Evolutionary conservation across 2,888 invertebrate species (phyloP).

Genomic region (Criorhina ranunculi): DNA sequence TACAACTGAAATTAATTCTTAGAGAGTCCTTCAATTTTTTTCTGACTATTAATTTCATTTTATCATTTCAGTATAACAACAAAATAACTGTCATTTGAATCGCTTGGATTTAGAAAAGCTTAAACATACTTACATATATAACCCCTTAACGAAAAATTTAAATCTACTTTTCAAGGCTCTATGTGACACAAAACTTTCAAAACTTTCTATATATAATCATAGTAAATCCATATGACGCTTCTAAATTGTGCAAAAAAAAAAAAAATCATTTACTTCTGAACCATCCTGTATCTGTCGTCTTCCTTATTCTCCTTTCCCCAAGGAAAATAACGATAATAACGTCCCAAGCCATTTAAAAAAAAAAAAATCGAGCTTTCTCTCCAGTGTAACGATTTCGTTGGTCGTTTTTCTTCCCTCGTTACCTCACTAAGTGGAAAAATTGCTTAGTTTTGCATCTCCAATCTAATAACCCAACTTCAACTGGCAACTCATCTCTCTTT

Average conservation of each 20-base stretch:
- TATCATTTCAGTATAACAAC: too few relatives aligned
- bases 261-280: conserved; percentile 9
- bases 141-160: too few relatives aligned
- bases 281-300: conserved; percentile 32
- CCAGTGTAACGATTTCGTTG: conserved; percentile 24
- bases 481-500: conserved; percentile 33
- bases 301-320: background rate
- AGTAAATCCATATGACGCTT: background rate
- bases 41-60: too few relatives aligned
- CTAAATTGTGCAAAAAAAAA: background rate
- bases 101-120: too few relatives aligned
- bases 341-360: conserved; percentile 30
- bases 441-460: conserved; percentile 67
- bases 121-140: too few relatives aligned
- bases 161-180: too few relatives aligned
- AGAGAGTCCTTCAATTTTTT: too few relatives aligned
- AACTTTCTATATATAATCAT: too few relatives aligned
- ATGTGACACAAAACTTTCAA: too few relatives aligned
- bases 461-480: conserved; percentile 61
- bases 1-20: too few relatives aligned
- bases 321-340: conserved; percentile 34
- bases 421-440: conserved; percentile 56
- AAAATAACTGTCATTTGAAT: too few relatives aligned
- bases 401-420: conserved; percentile 51
- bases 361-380: conserved; percentile 1